Evolutionary conservation across 2,797 vertebrate genomes (phyloP).

Genomic region (Petrocephalus sullivani): DNA sequence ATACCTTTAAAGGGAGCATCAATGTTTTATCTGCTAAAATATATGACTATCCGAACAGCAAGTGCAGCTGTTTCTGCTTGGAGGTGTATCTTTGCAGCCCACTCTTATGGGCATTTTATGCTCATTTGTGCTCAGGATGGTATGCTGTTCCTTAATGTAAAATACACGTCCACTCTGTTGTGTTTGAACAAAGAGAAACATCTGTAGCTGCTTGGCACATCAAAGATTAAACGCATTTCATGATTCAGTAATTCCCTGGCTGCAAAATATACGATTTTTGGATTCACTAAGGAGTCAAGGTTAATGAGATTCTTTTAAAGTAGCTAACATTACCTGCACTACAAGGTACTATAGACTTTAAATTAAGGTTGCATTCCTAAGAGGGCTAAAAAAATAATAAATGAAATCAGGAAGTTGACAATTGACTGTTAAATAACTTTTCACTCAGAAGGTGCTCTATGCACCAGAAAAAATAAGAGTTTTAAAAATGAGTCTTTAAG

Average conservation of each 20-base stretch:
- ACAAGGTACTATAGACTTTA: not conserved
- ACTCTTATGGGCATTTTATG: not conserved
- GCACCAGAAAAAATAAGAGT: not conserved
- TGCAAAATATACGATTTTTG: not conserved
- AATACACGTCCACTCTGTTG: not conserved
- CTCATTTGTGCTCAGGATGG: not conserved
- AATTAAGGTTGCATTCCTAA: not conserved
- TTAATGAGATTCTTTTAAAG: not conserved
- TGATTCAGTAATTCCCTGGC: not conserved
- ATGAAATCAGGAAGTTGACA: not conserved
- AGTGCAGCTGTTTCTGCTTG: slow-evolving; percentile 38
- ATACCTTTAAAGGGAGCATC: slow-evolving; percentile 90
- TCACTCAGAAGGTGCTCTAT: not conserved
- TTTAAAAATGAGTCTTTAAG: not conserved
- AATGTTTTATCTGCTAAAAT: slow-evolving; percentile 99
- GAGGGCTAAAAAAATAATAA: not conserved
- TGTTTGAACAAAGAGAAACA: not conserved
- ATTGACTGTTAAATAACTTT: not conserved
- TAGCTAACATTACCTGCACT: not conserved
- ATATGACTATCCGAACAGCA: slow-evolving; percentile 68
- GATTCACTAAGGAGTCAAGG: not conserved
- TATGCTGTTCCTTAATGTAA: not conserved
- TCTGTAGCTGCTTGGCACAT: not conserved
- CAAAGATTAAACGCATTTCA: not conserved
- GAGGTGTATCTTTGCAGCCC: not conserved